phyloP scores from a whole-genome alignment of 2,888 invertebrate species.

The Dryadula phaetusa region DNA sequence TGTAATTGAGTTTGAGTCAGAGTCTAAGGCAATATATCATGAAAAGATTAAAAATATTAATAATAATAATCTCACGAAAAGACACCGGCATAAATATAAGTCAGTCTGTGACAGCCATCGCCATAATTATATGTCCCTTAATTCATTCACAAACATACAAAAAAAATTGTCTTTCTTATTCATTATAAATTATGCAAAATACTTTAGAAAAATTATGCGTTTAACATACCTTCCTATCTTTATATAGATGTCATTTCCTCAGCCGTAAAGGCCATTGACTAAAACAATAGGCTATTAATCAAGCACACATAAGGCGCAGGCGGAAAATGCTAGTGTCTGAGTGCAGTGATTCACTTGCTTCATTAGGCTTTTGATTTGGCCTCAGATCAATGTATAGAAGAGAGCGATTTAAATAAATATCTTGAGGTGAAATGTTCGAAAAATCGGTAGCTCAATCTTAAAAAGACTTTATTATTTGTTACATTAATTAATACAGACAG shows the following conservation, averaged over 20 bases:
- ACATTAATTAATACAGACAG: too few species aligned
- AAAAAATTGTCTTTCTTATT: not conserved
- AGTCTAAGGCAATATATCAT: too few species aligned
- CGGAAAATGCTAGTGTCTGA: constrained; percentile 42
- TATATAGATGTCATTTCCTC: constrained; percentile 35
- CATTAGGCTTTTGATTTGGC: constrained; percentile 24
- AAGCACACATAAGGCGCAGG: constrained; percentile 33
- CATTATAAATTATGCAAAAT: constrained; percentile 5
- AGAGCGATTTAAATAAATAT: constrained; percentile 22
- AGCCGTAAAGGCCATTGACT: constrained; percentile 41
- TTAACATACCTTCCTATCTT: constrained; percentile 1
- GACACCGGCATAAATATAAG: too few species aligned
- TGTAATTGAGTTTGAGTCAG: too few species aligned
- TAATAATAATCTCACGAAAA: too few species aligned
- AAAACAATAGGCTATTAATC: constrained; percentile 50
- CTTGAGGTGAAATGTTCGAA: not conserved
- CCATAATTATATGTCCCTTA: too few species aligned
- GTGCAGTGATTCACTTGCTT: constrained; percentile 37
- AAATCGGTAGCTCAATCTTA: too few species aligned
- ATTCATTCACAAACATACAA: too few species aligned
- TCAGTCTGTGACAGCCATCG: too few species aligned
- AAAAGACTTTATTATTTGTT: not conserved
- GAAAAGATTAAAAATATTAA: too few species aligned
- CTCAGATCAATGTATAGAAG: constrained; percentile 3
- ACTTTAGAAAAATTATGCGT: not conserved